phyloP scores from a whole-genome alignment of 2,113 vertebrate species.

The Malurus alboscapulatus region DNA sequence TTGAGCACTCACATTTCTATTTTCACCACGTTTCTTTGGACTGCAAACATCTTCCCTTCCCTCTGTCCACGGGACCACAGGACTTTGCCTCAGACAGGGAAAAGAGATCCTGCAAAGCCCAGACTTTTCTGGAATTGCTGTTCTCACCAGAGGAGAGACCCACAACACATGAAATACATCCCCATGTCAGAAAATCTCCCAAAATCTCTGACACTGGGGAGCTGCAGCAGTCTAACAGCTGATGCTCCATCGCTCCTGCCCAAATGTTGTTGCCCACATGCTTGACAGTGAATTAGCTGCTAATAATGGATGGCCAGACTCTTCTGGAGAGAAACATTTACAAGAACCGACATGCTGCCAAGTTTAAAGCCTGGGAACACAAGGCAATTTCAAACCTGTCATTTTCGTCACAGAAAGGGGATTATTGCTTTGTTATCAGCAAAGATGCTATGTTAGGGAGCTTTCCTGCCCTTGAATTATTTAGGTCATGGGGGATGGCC shows the following conservation, averaged over 20 bases:
- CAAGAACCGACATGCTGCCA: conserved; percentile 54
- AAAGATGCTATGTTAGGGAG: conserved; percentile 17
- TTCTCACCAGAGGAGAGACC: not conserved
- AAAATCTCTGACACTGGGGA: not conserved
- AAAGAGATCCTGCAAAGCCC: not conserved
- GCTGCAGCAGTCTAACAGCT: not conserved
- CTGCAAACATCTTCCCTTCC: not conserved
- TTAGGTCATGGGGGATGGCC: not conserved
- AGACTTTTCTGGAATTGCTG: not conserved
- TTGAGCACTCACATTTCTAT: not conserved
- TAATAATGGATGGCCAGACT: conserved; percentile 45
- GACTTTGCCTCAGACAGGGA: not conserved
- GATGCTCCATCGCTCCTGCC: not conserved
- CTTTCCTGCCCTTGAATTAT: conserved; percentile 40
- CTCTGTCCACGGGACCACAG: not conserved
- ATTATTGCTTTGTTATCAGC: conserved; percentile 60
- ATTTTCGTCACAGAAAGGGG: conserved; percentile 59
- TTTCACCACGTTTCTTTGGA: not conserved
- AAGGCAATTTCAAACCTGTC: conserved; percentile 72
- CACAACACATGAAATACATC: not conserved
- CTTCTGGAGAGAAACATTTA: conserved; percentile 38
- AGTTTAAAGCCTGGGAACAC: conserved; percentile 51
- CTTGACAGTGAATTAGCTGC: conserved; percentile 52
- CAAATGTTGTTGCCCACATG: conserved; percentile 43
- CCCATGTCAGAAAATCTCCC: not conserved